These are phyloP conservation scores for Holacanthus passer DNA, from an alignment of 2,113 vertebrate genomes.

Conservation along the genomic window DNA sequence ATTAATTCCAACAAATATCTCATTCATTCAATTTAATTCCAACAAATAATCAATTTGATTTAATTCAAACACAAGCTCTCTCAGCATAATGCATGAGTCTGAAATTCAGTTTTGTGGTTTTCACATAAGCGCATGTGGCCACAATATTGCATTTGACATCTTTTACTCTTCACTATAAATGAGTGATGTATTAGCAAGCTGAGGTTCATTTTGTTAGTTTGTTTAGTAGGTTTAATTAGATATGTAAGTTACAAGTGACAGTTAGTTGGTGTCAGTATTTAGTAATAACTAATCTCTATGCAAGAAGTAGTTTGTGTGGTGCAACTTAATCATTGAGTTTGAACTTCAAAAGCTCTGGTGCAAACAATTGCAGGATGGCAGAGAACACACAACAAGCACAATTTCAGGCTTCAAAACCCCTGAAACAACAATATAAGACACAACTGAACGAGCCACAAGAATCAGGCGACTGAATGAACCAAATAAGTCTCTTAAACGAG, in stretches of 20 bases:
- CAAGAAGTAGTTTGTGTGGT: neutral
- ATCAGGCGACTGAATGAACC: neutral
- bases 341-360: no score
- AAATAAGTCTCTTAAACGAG: neutral
- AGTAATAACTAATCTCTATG: neutral
- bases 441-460: neutral
- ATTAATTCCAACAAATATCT: no score
- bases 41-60: no score
- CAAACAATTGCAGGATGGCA: no score
- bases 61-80: neutral
- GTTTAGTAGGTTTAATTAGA: no score
- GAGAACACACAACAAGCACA: neutral
- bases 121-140: neutral
- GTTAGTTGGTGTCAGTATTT: neutral
- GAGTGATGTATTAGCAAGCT: neutral
- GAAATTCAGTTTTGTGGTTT: neutral
- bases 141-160: no score
- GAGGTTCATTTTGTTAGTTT: neutral
- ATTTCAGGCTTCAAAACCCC: neutral
- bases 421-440: no score
- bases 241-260: neutral
- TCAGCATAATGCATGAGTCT: neutral
- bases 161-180: neutral
- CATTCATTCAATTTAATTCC: no score
- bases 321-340: neutral